Conservation (phyloP, 92 coral and sea anemone species). For the Umimayanthus kanabou region DNA sequence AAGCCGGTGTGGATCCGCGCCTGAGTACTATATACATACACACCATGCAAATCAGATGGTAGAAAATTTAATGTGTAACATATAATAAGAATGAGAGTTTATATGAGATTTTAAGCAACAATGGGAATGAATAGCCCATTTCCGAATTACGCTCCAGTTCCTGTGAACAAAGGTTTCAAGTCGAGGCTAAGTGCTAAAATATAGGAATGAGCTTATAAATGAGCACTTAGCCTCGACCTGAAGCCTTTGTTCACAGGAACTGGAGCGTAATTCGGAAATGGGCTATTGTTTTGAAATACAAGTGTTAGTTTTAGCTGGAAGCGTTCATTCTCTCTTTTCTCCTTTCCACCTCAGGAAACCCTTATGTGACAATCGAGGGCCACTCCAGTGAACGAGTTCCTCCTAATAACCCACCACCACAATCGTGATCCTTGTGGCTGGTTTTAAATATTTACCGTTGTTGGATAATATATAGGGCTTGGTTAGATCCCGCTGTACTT, state of each 20-base stretch:
- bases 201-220: too few species aligned
- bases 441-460: not conserved
- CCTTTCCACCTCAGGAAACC: slow-evolving; percentile 50
- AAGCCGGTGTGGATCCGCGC: too few species aligned
- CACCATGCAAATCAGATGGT: too few species aligned
- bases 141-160: too few species aligned
- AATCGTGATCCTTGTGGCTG: not conserved
- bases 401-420: slow-evolving; percentile 4
- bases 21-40: too few species aligned
- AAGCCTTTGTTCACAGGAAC: too few species aligned
- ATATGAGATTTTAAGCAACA: not conserved
- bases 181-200: too few species aligned
- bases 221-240: too few species aligned
- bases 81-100: too few species aligned
- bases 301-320: not conserved
- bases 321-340: not conserved
- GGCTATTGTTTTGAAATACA: not conserved
- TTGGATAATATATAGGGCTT: not conserved
- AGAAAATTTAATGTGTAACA: too few species aligned
- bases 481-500: not conserved
- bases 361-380: slow-evolving; percentile 72
- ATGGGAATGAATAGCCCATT: not conserved
- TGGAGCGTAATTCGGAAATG: too few species aligned
- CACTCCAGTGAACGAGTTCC: slow-evolving; percentile 19
- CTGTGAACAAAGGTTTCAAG: too few species aligned